A percentile compares a stretch with the other conserved stretches of the same genome.
These are phyloP conservation scores for Ectobius pallidus DNA, from an alignment of 2,888 invertebrate species.

Conservation along the genomic window DNA sequence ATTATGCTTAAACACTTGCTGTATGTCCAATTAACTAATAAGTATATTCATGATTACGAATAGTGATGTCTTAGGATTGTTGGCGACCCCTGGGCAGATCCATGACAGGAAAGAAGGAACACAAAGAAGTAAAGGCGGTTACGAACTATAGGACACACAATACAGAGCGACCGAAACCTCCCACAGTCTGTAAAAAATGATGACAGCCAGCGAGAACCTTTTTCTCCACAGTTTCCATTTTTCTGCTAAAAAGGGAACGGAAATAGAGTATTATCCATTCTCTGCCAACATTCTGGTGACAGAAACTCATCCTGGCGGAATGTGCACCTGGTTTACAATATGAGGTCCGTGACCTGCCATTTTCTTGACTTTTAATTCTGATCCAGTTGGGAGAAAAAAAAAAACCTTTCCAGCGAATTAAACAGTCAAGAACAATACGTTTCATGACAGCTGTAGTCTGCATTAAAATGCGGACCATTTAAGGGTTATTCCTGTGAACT, in stretches of 20 bases:
- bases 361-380: no score
- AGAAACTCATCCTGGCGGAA: background rate
- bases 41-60: no score
- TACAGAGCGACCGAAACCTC: background rate
- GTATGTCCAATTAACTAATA: no score
- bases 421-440: no score
- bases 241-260: slow-evolving; percentile 9
- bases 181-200: background rate
- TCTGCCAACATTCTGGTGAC: background rate
- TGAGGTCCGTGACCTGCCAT: background rate
- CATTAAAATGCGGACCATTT: no score
- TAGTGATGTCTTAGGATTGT: no score
- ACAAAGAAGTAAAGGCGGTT: slow-evolving; percentile 18
- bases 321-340: background rate
- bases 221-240: slow-evolving; percentile 13
- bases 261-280: slow-evolving; percentile 8
- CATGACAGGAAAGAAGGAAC: slow-evolving; percentile 1
- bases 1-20: no score
- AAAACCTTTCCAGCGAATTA: no score
- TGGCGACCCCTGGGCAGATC: background rate
- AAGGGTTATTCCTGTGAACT: no score
- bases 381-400: no score
- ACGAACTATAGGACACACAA: slow-evolving; percentile 1
- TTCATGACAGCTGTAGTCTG: no score
- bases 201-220: background rate